Evolutionary conservation across 2,113 vertebrate species (phyloP).

Genomic region (Plectropomus leopardus): DNA sequence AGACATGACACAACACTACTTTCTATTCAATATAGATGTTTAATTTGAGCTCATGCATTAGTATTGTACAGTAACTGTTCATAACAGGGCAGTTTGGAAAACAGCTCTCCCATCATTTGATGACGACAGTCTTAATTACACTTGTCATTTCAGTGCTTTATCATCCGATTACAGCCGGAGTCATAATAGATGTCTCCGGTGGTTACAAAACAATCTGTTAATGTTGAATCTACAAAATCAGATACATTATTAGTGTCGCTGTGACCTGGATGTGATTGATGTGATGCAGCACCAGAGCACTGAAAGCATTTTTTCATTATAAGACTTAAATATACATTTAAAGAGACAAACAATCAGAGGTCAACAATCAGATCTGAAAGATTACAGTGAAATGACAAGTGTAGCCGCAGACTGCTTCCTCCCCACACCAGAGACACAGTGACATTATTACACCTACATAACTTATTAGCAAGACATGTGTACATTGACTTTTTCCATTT

Average conservation of each 20-base stretch:
- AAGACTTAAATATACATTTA: not conserved
- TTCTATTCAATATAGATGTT: constrained; percentile 35
- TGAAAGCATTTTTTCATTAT: not conserved
- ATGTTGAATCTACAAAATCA: not conserved
- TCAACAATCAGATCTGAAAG: not conserved
- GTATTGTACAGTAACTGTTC: not conserved
- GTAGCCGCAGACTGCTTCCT: not conserved
- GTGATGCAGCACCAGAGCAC: not conserved
- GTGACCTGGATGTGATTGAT: not conserved
- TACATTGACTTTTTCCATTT: not conserved
- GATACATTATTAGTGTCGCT: too few species aligned
- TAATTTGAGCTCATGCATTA: constrained; percentile 25
- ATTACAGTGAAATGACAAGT: not conserved
- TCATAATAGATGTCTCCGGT: not conserved
- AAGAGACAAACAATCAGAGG: not conserved
- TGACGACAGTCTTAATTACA: not conserved
- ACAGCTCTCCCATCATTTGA: not conserved
- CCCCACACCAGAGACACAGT: not conserved
- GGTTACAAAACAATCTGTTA: not conserved
- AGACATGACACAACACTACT: not conserved
- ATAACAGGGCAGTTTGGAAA: not conserved
- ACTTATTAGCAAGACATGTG: not conserved
- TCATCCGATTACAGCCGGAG: not conserved
- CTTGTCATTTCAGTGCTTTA: not conserved
- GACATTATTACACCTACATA: not conserved